Evolutionary conservation across 1,140 invertebrate genomes (phyloP), one percentile per base, ranked within the genome.

Genomic region (Stenopsyche tienmushanensis): DNA sequence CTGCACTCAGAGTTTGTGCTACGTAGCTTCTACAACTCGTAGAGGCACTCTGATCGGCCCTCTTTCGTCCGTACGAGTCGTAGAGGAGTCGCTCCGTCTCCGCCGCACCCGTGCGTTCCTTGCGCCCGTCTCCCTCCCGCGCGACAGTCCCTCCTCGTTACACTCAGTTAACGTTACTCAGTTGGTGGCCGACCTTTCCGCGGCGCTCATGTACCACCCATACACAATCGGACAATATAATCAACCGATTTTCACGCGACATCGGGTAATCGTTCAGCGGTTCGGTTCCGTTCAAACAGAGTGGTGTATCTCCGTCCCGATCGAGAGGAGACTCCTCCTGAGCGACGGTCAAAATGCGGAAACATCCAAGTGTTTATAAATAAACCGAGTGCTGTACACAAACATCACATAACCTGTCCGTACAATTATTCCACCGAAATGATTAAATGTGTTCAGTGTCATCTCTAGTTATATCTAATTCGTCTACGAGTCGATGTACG

Each of bases 111-210:
- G 15, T 25, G 9, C 17, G 13, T 20, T 1, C 53, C 17, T 25
- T 1, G 47, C 29, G 34, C 15, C n/a, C 42, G 42, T 47, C 42
- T 7, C 9, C 29, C 20, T 10, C 21, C 3, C 21, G 9, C 21
- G 42, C 9, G 17, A 50, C 15, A 10, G 15, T 13, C 17, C 18
- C 42, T 25, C 42, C 3, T 15, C 57, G 42, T 24, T n/a, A n/a
- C n/a, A n/a, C n/a, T n/a, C n/a, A n/a, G n/a, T n/a, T n/a, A n/a
- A n/a, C n/a, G n/a, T n/a, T n/a, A n/a, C n/a, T n/a, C 57, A 60
- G 57, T 60, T 42, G 57, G 42, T 24, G 57, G n/a, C 29, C 21
- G 57, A 39, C 42, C 21, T 41, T 57, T 21, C 21, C 23, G 57
- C 42, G 24, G 57, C 24, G 42, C 42, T 10, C 57, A 47, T 41